Conservation (phyloP, 2,888 invertebrate genomes). For the Mellilla xanthometata region DNA sequence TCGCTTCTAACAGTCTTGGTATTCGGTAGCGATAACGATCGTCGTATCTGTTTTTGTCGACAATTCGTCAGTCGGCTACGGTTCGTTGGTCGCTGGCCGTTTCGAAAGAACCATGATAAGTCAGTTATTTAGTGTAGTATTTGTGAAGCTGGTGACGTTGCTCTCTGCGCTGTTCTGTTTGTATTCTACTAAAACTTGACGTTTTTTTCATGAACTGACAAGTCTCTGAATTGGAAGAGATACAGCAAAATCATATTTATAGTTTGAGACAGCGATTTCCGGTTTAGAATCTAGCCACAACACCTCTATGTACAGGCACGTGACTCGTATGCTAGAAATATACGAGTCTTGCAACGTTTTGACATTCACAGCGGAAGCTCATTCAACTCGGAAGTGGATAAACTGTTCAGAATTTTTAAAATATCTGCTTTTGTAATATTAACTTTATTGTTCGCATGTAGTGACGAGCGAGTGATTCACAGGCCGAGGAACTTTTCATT, state of each 20-base stretch:
- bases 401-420: constrained; percentile 13
- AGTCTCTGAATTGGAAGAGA: too few species aligned
- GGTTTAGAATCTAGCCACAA: constrained; percentile 1
- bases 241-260: too few species aligned
- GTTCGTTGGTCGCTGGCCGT: constrained; percentile 2
- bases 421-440: too few species aligned
- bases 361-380: neutral
- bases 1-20: constrained; percentile 13
- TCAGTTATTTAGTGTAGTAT: too few species aligned
- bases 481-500: too few species aligned
- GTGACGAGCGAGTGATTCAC: too few species aligned
- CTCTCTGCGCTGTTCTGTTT: too few species aligned
- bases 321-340: constrained; percentile 14
- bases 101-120: neutral
- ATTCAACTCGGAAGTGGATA: constrained; percentile 14
- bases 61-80: constrained; percentile 4
- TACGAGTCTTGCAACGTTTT: constrained; percentile 8
- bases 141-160: neutral
- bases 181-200: too few species aligned
- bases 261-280: too few species aligned
- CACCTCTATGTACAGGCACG: constrained; percentile 1
- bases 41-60: constrained; percentile 9
- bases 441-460: too few species aligned
- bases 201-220: too few species aligned
- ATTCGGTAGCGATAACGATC: constrained; percentile 15